Evolutionary conservation across 2,797 vertebrate genomes (phyloP), one percentile per base, ranked within the genome.

Genomic region (Etheostoma perlongum): DNA sequence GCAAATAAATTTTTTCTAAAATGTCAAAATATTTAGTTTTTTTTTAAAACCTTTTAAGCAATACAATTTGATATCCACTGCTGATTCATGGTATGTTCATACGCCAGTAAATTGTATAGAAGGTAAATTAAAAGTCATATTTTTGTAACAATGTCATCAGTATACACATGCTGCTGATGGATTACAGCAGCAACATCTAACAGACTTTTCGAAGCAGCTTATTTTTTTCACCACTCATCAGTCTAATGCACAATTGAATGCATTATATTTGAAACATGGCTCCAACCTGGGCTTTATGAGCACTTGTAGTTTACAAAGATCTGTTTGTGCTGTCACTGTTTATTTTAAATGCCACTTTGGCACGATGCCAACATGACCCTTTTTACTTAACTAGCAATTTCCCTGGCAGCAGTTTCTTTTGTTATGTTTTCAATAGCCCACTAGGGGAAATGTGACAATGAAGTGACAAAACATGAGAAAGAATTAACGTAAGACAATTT

Each of bases 331-430:
- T 21, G 30, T 44, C 4, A 16, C 21, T 40, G 63, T 68, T 77
- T 58, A 16, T 63, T 83, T 5, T 79, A 78, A 81, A 84, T 80
- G 73, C 44, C 52, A 48, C 51, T 75, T 73, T 78, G 79, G 68
- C 48, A 18, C 0, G 0, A 44, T 25, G 72, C 61, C 71, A 30
- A 14, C 27, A 4, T 68, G 53, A 58, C 46, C 65, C 49, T 53
- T 68, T 42, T 72, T 64, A 16, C 9, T 16, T 6, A 48, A 67
- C 18, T 21, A 33, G 2, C 68, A 40, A 48, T 61, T 61, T 68
- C 27, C 49, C 61, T 67, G 44, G 54, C 62, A 76, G 71, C 67
- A 42, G 25, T 14, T 49, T 27, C 3, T 27, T 44, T 11, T 67
- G 36, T 1, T 30, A 2, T 49, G 54, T 67, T 64, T 62, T 83